Base-by-base conservation (phyloP, 2,888 invertebrate species). In the Ptilodon capucinus region DNA sequence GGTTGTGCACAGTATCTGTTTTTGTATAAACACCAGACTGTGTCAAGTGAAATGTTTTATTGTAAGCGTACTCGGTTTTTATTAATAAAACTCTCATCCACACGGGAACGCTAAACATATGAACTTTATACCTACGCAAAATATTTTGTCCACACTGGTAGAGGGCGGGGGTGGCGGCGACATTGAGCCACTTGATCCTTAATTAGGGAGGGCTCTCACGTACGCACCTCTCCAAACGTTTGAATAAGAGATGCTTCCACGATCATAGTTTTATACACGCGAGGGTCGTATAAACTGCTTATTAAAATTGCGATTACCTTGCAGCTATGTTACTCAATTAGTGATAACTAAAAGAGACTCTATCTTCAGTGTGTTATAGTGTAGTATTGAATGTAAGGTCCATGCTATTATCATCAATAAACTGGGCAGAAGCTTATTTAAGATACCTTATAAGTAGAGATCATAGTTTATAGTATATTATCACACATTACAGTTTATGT, bases 151-250 rank as follows among this genome's bases (percentile, higher is more conserved):
- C 41, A 46, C 38, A n/a, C n/a, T n/a, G n/a, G n/a, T n/a, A n/a
- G n/a, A 40, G 11, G 2, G 23, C 39, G 47, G 40, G 43, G 46
- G 30, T n/a, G 8, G 25, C 48, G 60, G 51, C 56, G 42, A 54
- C 66, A 61, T 71, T 58, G 59, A 70, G 64, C 66, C 62, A 60
- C 67, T 70, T 72, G 66, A 78, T 78, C 79, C 77, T 71, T 78
- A 79, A 84, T 84, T 81, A 80, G 68, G 61, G 60, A 63, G 66
- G 60, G 54, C 64, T 65, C 76, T 78, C 85, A 85, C 83, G 85
- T 81, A 66, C 74, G 63, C 64, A 67, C 69, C 74, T 74, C 68
- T 61, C 54, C 69, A 67, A 80, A 78, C 74, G 73, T 81, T 81
- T 76, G 71, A 72, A 76, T 72, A 73, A 71, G 72, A 68, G 60